Base-by-base conservation (phyloP, 2,888 invertebrate species). In the Scrobipalpa atriplicella region DNA sequence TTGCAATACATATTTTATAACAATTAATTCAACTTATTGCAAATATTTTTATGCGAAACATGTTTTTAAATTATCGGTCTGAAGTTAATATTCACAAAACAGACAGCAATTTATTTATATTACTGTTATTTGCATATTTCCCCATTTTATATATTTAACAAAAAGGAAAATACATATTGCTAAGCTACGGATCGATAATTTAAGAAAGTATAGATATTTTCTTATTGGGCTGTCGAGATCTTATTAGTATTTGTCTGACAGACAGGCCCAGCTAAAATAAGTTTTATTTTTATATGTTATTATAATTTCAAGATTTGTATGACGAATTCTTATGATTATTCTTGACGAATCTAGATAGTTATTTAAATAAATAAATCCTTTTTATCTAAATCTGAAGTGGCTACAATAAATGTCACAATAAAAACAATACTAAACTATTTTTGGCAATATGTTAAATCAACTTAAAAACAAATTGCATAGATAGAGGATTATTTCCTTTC, bases 311-410 rank as follows among this genome's bases (percentile, higher is more conserved):
- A 72, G 71, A 74, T 72, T 36, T 43, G 19, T 73, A 78, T 77
- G 74, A 81, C 76, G 74, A 38, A 77, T 79, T 82, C 82, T 82
- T 82, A 82, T 82, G 82, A 82, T 72, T 77, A 78, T 73, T 72
- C 72, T 77, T 58, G 61, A 66, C 52, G 51, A 51, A 51, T 51
- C 16, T 51, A 75, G 70, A 62, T 81, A 79, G 75, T 71, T 77
- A 73, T 38, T 52, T 52, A 52, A 58, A 29, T 38, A 8, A 58
- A 16, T 36, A 38, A n/a, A 13, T n/a, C 58, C 29, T 58, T 56
- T 38, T 29, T n/a, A 38, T 58, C 56, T 29, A 58, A 58, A 58
- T 36, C 38, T 38, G 2, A 21, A 19, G 54, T 54, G 54, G 10
- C 54, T 54, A 10, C 18, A 16, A 47, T 47, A 47, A n/a, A n/a